Evolutionary conservation across 1,140 invertebrate species (phyloP), one percentile per base, ranked within the genome.

Genomic region (Tetragnatha versicolor): DNA sequence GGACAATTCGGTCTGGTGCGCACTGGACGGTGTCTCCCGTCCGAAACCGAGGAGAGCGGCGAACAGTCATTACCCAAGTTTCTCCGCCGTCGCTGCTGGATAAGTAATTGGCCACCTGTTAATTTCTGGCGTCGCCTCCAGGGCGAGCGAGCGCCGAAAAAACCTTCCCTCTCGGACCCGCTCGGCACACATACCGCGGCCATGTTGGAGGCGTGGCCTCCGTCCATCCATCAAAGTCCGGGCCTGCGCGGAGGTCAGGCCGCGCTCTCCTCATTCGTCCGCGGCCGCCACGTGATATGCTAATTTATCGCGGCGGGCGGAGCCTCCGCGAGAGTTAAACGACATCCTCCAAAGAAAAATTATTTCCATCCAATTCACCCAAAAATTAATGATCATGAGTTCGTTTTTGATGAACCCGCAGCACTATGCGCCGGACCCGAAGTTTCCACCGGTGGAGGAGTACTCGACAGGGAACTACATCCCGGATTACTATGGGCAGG

Each of bases 381-480:
- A 84, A 86, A 88, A 88, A 88, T 88, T 88, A 88, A 88, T 88
- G 80, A 90, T 87, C 86, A 96, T 96, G 94, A 95, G 92, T 88
- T 94, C 93, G 84, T 95, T 95, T 89, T 89, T 96, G 87, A 95
- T 95, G 93, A 92, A 92, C 87, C 88, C 90, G 72, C 88, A 84
- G 61, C 60, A 68, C 47, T 79, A 79, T 79, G 82, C 82, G 89
- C 91, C n/a, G 47, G 93, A 95, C 83, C 93, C 93, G 1, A 94
- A 95, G 85, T 95, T 95, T 87, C 93, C 93, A 27, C 93, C 94
- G 10, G 91, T 87, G 82, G 94, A 95, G 82, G 93, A 95, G 82
- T 95, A 94, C 88, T 93, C 91, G 81, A 93, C 94, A 82, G 91
- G 88, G 69, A 94, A 92, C 86, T 95, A 95, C 85, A 93, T 94